Evolutionary conservation across 2,113 vertebrate genomes (phyloP).

Genomic region (Osmerus mordax): DNA sequence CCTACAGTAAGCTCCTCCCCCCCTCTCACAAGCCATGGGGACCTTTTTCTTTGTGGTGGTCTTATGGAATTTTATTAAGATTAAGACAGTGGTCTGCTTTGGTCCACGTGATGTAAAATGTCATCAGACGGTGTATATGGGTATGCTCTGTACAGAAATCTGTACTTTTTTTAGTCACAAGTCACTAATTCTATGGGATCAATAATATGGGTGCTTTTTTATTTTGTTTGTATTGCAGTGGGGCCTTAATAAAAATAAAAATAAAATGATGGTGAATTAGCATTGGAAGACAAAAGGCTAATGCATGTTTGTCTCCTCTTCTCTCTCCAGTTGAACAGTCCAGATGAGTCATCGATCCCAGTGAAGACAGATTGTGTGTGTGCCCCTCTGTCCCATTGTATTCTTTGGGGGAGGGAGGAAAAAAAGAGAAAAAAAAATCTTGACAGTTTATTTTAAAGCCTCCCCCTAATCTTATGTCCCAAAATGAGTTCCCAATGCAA

Average conservation of each 20-base stretch:
- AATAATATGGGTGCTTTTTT: too few relatives aligned
- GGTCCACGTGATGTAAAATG: not conserved
- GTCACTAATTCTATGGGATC: not conserved
- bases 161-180: not conserved
- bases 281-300: not conserved
- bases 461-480: slow-evolving; percentile 29
- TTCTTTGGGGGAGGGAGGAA: slow-evolving; percentile 28
- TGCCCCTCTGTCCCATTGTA: slow-evolving; percentile 35
- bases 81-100: not conserved
- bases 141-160: not conserved
- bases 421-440: slow-evolving; percentile 19
- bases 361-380: slow-evolving; percentile 26
- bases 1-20: slow-evolving; percentile 76
- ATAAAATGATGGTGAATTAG: not conserved
- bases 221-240: too few relatives aligned
- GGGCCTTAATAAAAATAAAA: too few relatives aligned
- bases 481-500: slow-evolving; percentile 38
- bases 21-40: too few relatives aligned
- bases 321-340: slow-evolving; percentile 73
- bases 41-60: too few relatives aligned
- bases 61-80: too few relatives aligned
- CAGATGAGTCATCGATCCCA: slow-evolving; percentile 64
- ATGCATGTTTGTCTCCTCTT: not conserved
- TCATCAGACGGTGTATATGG: not conserved
- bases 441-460: slow-evolving; percentile 49